A percentile compares a stretch with the other conserved stretches of the same genome.
These are phyloP conservation scores for Cyclopterus lumpus DNA, from an alignment of 2,797 vertebrate species.

Conservation along the genomic window DNA sequence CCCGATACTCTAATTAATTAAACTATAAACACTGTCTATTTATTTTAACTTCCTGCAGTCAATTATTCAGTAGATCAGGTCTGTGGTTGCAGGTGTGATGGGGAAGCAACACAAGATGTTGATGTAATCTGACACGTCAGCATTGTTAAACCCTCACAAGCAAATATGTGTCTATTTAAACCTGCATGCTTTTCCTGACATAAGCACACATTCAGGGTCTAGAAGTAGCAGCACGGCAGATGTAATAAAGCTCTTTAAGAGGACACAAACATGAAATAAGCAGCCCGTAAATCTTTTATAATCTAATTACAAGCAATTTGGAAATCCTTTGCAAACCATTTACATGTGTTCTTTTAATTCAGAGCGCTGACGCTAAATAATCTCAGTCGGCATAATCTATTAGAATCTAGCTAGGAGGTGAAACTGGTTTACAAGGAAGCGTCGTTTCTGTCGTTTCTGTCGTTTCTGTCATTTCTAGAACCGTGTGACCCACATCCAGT, in stretches of 20 bases:
- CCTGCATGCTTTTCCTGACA: neutral
- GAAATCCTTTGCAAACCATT: slow-evolving; percentile 56
- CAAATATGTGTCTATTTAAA: slow-evolving; percentile 34
- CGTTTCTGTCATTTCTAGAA: slow-evolving; percentile 42
- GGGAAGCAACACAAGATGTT: slow-evolving; percentile 21
- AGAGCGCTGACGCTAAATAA: slow-evolving; percentile 6
- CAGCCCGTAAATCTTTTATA: slow-evolving; percentile 64
- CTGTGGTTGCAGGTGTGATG: slow-evolving; percentile 38
- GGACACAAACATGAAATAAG: slow-evolving; percentile 39
- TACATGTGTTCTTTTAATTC: slow-evolving; percentile 36
- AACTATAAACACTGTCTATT: slow-evolving; percentile 23
- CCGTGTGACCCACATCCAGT: slow-evolving; percentile 45
- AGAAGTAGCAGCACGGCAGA: slow-evolving; percentile 4
- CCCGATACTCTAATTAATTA: slow-evolving; percentile 53
- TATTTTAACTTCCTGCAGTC: slow-evolving; percentile 20
- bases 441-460: slow-evolving; percentile 36
- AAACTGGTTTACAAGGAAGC: slow-evolving; percentile 6
- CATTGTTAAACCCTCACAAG: slow-evolving; percentile 13
- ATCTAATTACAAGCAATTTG: slow-evolving; percentile 63
- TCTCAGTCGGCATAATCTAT: slow-evolving; percentile 14
- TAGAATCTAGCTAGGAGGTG: slow-evolving; percentile 11
- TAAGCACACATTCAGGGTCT: slow-evolving; percentile 13
- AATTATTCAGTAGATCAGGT: slow-evolving; percentile 18
- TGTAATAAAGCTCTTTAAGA: slow-evolving; percentile 46
- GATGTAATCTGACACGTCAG: slow-evolving; percentile 44